phyloP scores from a whole-genome alignment of 2,113 vertebrate genomes.

The Bambusicola thoracicus region DNA sequence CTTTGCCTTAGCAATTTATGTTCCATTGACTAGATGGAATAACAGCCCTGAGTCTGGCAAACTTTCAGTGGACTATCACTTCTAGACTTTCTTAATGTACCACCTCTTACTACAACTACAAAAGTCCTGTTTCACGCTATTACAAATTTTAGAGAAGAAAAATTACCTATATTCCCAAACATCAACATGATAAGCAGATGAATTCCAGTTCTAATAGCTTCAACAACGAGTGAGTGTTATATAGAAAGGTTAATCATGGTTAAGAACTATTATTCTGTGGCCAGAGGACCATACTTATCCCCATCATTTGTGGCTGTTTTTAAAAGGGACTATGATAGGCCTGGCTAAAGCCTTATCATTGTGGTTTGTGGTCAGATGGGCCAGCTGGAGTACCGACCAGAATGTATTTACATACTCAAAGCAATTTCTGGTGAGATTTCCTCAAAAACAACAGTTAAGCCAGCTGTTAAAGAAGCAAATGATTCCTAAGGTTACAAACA shows the following conservation, averaged over 20 bases:
- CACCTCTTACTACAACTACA: not conserved
- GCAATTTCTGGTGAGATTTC: not conserved
- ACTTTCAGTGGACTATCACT: not conserved
- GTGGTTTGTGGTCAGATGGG: constrained; percentile 72
- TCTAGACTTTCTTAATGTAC: not conserved
- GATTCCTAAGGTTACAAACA: not conserved
- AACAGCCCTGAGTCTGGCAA: not conserved
- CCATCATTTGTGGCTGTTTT: constrained; percentile 67
- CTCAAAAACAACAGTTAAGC: constrained; percentile 31
- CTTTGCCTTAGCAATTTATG: not conserved
- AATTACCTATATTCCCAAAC: not conserved
- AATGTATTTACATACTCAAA: constrained; percentile 9
- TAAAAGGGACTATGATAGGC: constrained; percentile 14
- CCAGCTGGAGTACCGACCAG: not conserved
- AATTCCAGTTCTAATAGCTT: not conserved
- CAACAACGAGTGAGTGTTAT: not conserved
- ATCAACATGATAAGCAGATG: not conserved
- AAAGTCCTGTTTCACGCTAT: not conserved
- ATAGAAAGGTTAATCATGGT: constrained; percentile 42
- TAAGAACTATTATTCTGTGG: constrained; percentile 66
- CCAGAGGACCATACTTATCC: constrained; percentile 28
- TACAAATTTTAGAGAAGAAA: not conserved
- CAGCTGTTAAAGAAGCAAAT: constrained; percentile 28
- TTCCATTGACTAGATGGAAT: not conserved
- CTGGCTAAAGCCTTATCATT: constrained; percentile 62